Evolutionary conservation across 2,888 invertebrate species (phyloP).

Genomic region (Phengaris arion): DNA sequence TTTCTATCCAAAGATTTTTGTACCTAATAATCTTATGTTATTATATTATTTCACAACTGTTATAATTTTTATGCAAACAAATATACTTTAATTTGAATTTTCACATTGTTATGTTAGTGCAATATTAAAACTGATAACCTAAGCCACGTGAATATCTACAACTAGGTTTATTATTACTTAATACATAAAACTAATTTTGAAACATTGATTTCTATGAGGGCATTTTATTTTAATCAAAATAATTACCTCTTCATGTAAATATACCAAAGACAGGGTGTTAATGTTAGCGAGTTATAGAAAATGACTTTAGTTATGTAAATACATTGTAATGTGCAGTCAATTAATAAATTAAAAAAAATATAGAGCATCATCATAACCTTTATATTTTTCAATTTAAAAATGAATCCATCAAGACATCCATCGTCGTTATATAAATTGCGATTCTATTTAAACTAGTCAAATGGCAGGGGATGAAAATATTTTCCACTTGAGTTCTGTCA

Average conservation of each 20-base stretch:
- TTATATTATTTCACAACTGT: neutral
- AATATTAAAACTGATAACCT: no score
- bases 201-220: no score
- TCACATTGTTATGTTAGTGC: no score
- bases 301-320: neutral
- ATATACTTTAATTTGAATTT: neutral
- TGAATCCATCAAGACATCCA: constrained; percentile 17
- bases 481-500: constrained; percentile 45
- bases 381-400: constrained; percentile 6
- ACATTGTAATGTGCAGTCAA: neutral
- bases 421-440: constrained; percentile 10
- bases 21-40: neutral
- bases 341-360: constrained; percentile 4
- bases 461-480: constrained; percentile 39
- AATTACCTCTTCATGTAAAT: no score
- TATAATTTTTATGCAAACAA: neutral
- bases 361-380: neutral
- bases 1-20: neutral
- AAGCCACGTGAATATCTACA: neutral
- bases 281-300: no score
- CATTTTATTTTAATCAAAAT: no score
- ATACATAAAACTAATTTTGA: no score
- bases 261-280: no score
- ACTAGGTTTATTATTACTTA: neutral
- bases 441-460: constrained; percentile 28